Base-by-base conservation (phyloP, 2,797 vertebrate species). In the Xiphorhynchus erythropygius region DNA sequence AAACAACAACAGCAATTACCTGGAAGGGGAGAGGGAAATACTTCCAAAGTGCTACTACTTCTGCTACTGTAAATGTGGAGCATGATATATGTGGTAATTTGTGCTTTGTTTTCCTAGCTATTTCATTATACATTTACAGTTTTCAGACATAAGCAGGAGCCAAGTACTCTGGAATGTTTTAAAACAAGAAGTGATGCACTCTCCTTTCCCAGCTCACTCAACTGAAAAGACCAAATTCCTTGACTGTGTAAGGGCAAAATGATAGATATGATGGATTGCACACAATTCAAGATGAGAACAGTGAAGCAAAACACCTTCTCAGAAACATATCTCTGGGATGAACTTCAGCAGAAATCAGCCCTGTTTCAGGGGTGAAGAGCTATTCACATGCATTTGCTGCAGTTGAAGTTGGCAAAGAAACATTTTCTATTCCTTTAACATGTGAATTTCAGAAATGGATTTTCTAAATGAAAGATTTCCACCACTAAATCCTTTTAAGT, bases 401-500 rank as follows among this genome's bases (percentile, higher is more conserved):
- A 64, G 52, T 5, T 84, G 70, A 96, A 97, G 71, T 81, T 96
- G 84, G 78, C 90, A 97, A 96, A 96, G 95, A 96, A 96, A 94
- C 71, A 95, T 92, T 96, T 96, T 73, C 70, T 24, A 18, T 97
- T 96, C 86, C 88, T 96, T 97, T 97, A 96, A 96, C 95, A 91
- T 91, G 93, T 23, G 75, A 96, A 97, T 96, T 93, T 92, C 70
- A 85, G 74, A 97, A 97, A 94, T 96, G 90, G 92, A 89, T 97
- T 97, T 96, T 96, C 85, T 96, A 97, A 97, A 97, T 97, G 95
- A 98, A 97, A 96, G 82, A 95, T 96, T 96, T 97, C 89, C 89
- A 95, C 77, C 87, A 91, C 77, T 97, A 97, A 97, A 97, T 97
- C 93, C 92, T 98, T 97, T 98, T 96, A 97, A 97, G 88, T 97